Percentiles rank a stretch among this genome's conserved stretches.
phyloP scores from a whole-genome alignment of 2,797 vertebrate genomes.

The Arctocebus calabarensis region DNA sequence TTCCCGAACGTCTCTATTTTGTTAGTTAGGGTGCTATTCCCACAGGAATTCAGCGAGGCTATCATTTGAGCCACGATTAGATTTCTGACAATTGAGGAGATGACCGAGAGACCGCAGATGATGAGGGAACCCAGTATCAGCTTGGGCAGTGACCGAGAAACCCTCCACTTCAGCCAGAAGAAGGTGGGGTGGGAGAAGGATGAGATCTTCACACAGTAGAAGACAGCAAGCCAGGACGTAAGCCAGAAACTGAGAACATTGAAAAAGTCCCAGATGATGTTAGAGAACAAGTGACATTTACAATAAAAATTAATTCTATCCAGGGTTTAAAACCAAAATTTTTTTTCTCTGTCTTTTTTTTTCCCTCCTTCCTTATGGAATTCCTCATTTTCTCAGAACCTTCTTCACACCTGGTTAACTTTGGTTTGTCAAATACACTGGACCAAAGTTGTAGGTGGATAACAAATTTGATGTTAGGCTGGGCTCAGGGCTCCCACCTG shows the following conservation, averaged over 20 bases:
- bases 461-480: neutral
- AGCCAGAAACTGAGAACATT: slow-evolving; percentile 76
- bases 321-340: neutral
- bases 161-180: slow-evolving; percentile 79
- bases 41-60: neutral
- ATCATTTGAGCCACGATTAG: accelerated
- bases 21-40: neutral
- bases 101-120: neutral
- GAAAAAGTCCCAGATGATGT: slow-evolving; percentile 68
- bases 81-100: neutral
- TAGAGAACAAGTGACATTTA: neutral
- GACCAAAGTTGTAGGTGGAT: neutral
- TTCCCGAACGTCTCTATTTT: accelerated
- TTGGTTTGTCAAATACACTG: neutral
- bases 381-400: neutral
- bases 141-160: slow-evolving; percentile 58
- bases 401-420: slow-evolving; percentile 5
- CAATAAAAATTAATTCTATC: neutral
- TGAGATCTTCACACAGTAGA: slow-evolving; percentile 81
- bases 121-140: slow-evolving; percentile 70
- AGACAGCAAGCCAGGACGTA: slow-evolving; percentile 70
- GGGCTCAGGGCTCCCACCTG: no score
- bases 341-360: neutral
- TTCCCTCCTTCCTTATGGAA: neutral
- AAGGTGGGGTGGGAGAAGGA: slow-evolving; percentile 70